phyloP scores from a whole-genome alignment of 2,888 invertebrate genomes.

The Scotopteryx bipunctaria region DNA sequence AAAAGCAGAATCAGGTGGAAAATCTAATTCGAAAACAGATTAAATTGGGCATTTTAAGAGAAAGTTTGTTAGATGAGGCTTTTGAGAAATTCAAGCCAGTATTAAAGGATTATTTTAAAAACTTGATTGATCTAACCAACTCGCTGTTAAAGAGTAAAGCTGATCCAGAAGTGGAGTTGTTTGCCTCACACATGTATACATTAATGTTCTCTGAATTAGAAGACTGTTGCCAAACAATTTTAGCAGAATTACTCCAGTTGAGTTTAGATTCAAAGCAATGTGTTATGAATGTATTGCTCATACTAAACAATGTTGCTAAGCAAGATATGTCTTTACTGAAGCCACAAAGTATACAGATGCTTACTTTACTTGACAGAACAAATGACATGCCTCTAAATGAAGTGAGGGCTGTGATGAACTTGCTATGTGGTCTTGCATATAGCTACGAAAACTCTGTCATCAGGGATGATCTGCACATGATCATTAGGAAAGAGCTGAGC shows the following conservation, averaged over 20 bases:
- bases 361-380: constrained; percentile 89
- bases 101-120: constrained; percentile 80
- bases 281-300: constrained; percentile 61
- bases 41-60: constrained; percentile 83
- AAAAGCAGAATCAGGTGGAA: constrained; percentile 85
- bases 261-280: constrained; percentile 67
- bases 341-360: constrained; percentile 83
- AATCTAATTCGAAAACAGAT: constrained; percentile 85
- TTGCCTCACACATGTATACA: constrained; percentile 84
- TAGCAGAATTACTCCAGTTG: constrained; percentile 69
- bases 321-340: constrained; percentile 75
- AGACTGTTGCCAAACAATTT: constrained; percentile 65
- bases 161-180: constrained; percentile 80
- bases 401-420: constrained; percentile 89
- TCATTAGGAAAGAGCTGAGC: constrained; percentile 92
- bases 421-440: constrained; percentile 89
- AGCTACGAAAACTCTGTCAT: constrained; percentile 78
- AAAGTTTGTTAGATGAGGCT: constrained; percentile 79
- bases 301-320: constrained; percentile 67
- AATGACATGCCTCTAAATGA: constrained; percentile 89
- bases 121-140: constrained; percentile 82
- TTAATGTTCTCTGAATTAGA: constrained; percentile 73
- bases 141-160: constrained; percentile 77
- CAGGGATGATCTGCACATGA: constrained; percentile 92
- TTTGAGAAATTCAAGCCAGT: constrained; percentile 82